Percentiles rank a stretch among this genome's conserved stretches.
Conservation (phyloP, 2,888 invertebrate genomes). For the Zonitis immaculata region DNA sequence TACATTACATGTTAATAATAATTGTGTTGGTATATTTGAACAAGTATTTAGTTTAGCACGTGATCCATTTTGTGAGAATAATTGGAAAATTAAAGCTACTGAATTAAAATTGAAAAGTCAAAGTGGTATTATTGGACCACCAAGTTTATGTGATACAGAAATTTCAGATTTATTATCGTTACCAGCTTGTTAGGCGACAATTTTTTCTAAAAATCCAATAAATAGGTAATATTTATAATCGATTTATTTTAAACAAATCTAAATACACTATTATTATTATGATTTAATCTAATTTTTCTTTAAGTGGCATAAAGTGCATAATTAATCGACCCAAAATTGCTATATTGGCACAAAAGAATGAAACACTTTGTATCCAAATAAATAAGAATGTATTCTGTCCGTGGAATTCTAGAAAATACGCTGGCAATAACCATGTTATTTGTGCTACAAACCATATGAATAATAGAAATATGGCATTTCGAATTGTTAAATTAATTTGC, state of each 20-base stretch:
- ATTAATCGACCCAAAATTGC: constrained; percentile 49
- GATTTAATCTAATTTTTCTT: constrained; percentile 16
- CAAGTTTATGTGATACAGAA: constrained; percentile 34
- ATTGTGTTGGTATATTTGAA: constrained; percentile 60
- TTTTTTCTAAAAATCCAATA: constrained; percentile 4
- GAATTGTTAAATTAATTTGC: constrained; percentile 57
- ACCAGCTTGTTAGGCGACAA: constrained; percentile 15
- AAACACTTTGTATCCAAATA: constrained; percentile 78
- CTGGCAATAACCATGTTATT: constrained; percentile 81
- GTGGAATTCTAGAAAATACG: constrained; percentile 89
- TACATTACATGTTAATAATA: constrained; percentile 53
- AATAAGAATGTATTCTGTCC: constrained; percentile 75
- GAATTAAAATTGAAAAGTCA: constrained; percentile 49
- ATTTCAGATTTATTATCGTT: constrained; percentile 33
- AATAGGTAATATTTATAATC: not conserved
- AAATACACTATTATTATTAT: not conserved
- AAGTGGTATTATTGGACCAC: constrained; percentile 28
- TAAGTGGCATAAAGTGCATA: constrained; percentile 40
- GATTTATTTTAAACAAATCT: not conserved
- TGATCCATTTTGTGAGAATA: constrained; percentile 59
- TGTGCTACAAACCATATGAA: constrained; percentile 68
- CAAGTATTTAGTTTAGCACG: constrained; percentile 60
- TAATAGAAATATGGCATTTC: constrained; percentile 51
- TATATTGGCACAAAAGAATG: constrained; percentile 81
- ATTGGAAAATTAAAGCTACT: constrained; percentile 64